Percentiles rank a stretch among this genome's conserved stretches.
These are phyloP conservation scores for Acrocera orbiculus DNA, from an alignment of 2,888 invertebrate species.

Conservation along the genomic window DNA sequence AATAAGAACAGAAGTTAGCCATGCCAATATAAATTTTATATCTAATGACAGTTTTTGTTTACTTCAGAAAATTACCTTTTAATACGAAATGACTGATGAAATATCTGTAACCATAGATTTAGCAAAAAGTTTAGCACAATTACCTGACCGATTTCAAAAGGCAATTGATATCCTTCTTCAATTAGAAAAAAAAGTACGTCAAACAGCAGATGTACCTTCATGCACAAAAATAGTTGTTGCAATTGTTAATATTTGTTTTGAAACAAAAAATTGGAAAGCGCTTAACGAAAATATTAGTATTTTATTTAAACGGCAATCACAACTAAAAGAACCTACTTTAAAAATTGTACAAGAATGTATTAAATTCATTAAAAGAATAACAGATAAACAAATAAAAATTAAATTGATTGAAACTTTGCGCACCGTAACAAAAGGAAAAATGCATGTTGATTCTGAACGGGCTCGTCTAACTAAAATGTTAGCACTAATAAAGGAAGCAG, in stretches of 20 bases:
- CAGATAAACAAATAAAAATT: conserved; percentile 65
- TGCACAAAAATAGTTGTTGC: conserved; percentile 74
- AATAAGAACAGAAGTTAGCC: no score
- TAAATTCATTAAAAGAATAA: conserved; percentile 68
- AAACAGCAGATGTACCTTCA: conserved; percentile 73
- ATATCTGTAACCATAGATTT: no score
- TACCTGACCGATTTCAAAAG: no score
- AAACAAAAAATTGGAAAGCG: conserved; percentile 71
- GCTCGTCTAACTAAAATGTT: conserved; percentile 76
- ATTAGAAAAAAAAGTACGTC: no score
- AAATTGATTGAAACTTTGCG: conserved; percentile 82
- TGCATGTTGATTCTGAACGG: conserved; percentile 91
- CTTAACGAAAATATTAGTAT: conserved; percentile 79
- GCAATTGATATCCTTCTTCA: no score
- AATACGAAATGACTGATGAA: no score
- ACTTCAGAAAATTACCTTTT: no score
- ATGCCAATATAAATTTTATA: no score
- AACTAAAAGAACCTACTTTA: conserved; percentile 80
- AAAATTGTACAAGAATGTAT: conserved; percentile 86
- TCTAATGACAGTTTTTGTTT: no score
- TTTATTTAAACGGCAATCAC: conserved; percentile 67
- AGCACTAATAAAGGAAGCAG: conserved; percentile 57
- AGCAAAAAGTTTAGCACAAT: no score
- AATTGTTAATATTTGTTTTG: conserved; percentile 70
- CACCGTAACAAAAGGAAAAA: conserved; percentile 87